Conservation (phyloP, 2,113 vertebrate species). For the Pavo muticus region DNA sequence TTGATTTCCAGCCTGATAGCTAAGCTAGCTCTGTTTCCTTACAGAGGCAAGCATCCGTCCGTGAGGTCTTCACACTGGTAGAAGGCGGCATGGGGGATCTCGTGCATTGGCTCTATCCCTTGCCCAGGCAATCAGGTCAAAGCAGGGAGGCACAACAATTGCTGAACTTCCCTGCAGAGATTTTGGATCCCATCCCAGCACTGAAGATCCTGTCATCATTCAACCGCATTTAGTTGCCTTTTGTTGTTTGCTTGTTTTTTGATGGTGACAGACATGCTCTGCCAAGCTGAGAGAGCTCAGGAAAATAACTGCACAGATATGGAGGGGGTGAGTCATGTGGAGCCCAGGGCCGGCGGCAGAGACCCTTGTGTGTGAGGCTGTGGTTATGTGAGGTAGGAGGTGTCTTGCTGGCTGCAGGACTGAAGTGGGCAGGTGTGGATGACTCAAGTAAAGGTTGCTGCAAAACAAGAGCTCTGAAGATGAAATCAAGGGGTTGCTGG, state of each 20-base stretch:
- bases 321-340: background rate
- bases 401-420: background rate
- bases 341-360: background rate
- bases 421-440: slow-evolving; percentile 32
- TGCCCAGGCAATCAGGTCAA: background rate
- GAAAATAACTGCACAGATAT: background rate
- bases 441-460: slow-evolving; percentile 5
- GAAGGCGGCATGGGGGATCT: background rate
- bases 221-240: background rate
- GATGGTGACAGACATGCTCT: background rate
- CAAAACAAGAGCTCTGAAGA: background rate
- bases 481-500: background rate
- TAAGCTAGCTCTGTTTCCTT: background rate
- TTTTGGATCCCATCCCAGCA: slow-evolving; percentile 4
- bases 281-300: background rate
- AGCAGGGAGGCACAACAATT: background rate
- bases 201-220: slow-evolving; percentile 19
- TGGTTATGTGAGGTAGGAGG: slow-evolving; percentile 1
- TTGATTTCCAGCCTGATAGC: background rate
- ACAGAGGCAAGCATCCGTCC: background rate
- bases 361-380: background rate
- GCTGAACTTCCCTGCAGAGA: slow-evolving; percentile 3
- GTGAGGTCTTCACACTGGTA: background rate
- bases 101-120: background rate
- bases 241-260: background rate